Conservation (phyloP, 2,113 vertebrate genomes). For the Carassius carassius region DNA sequence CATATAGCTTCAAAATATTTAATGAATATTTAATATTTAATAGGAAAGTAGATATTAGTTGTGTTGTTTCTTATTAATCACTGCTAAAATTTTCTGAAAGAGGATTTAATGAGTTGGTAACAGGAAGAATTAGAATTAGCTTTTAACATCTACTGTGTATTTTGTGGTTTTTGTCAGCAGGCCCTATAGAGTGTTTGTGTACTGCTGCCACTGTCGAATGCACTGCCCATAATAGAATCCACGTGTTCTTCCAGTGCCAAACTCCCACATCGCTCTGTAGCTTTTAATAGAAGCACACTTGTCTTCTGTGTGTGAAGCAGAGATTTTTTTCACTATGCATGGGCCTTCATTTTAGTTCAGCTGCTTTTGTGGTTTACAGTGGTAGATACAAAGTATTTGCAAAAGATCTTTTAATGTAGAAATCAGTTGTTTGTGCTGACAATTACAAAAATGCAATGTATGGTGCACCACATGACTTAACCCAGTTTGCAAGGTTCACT, state of each 20-base stretch:
- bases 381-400: background rate
- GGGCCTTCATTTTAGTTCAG: conserved; percentile 9
- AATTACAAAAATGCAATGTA: background rate
- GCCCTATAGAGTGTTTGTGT: conserved; percentile 55
- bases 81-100: background rate
- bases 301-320: conserved; percentile 70
- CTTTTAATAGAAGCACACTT: conserved; percentile 73
- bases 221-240: conserved; percentile 46
- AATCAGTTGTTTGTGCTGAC: background rate
- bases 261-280: conserved; percentile 63
- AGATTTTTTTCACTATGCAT: conserved; percentile 18
- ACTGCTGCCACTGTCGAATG: conserved; percentile 7
- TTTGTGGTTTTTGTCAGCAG: conserved; percentile 52
- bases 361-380: background rate
- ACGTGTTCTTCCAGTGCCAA: conserved; percentile 44
- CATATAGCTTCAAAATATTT: too few relatives aligned
- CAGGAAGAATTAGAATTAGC: conserved; percentile 7
- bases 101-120: background rate
- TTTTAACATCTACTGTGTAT: background rate
- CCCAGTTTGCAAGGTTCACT: conserved; percentile 17
- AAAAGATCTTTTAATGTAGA: background rate
- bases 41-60: background rate
- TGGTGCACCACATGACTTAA: background rate
- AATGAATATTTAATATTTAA: too few relatives aligned
- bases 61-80: background rate